Evolutionary conservation across 2,888 invertebrate species (phyloP).

Genomic region (Eristalinus aeneus): DNA sequence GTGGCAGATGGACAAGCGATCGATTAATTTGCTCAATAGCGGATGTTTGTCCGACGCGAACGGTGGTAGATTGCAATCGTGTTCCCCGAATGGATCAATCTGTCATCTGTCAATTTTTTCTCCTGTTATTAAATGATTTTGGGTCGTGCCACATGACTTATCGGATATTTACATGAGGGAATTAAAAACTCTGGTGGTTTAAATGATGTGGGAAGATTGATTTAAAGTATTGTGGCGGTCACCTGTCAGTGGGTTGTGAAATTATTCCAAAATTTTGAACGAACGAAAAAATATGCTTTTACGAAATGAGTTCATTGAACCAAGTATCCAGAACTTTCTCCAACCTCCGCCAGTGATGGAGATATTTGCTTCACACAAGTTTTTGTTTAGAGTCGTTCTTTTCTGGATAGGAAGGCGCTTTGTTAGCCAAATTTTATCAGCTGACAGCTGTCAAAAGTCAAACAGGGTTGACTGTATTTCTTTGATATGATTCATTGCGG

Average conservation of each 20-base stretch:
- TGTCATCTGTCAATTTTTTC: conserved; percentile 35
- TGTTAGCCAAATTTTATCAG: not conserved
- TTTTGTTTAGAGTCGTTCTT: no score
- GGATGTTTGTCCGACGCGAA: conserved; percentile 23
- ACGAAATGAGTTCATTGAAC: no score
- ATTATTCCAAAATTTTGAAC: not conserved
- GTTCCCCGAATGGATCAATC: conserved; percentile 21
- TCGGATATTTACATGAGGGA: not conserved
- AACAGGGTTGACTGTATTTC: not conserved
- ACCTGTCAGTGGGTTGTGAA: conserved; percentile 13
- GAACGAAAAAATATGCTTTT: no score
- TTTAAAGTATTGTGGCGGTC: conserved; percentile 8
- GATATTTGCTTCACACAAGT: no score
- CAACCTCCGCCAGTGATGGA: no score
- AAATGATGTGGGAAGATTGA: not conserved
- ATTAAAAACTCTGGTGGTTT: not conserved
- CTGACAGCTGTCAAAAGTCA: not conserved
- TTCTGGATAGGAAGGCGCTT: no score
- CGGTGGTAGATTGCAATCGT: conserved; percentile 47
- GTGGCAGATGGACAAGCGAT: conserved; percentile 64
- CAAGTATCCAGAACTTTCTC: no score
- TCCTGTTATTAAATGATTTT: conserved; percentile 13
- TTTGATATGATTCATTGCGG: not conserved
- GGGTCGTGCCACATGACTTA: not conserved
- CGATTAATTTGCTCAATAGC: conserved; percentile 57